A percentile compares a stretch with the other conserved stretches of the same genome.
Evolutionary conservation across 1,140 invertebrate species (phyloP).

Genomic region (Rhagoletis pomonella): DNA sequence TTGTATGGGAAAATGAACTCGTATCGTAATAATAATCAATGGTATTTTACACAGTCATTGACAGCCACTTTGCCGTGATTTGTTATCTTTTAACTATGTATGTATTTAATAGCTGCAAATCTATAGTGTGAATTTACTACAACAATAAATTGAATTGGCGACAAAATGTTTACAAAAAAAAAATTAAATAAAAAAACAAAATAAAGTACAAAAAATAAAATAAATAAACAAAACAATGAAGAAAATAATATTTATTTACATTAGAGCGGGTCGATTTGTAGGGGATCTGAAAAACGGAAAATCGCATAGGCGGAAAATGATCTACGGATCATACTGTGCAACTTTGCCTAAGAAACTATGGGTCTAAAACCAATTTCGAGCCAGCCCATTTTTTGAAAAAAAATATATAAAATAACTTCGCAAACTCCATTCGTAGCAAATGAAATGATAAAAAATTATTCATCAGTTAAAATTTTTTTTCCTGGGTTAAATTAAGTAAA

Average conservation of each 20-base stretch:
- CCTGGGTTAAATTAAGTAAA: too few relatives aligned
- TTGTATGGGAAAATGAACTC: neutral
- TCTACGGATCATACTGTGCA: too few relatives aligned
- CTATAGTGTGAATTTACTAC: neutral
- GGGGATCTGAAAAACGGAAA: too few relatives aligned
- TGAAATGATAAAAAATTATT: too few relatives aligned
- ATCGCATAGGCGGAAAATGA: too few relatives aligned
- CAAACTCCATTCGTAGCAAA: too few relatives aligned
- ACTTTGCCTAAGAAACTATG: too few relatives aligned
- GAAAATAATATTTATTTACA: neutral
- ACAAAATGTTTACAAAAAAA: neutral
- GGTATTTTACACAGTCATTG: neutral
- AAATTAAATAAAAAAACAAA: neutral
- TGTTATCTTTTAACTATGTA: neutral
- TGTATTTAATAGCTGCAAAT: neutral
- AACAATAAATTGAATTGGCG: neutral
- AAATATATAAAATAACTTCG: too few relatives aligned
- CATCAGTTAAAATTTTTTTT: too few relatives aligned
- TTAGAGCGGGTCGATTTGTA: too few relatives aligned
- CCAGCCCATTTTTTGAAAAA: too few relatives aligned
- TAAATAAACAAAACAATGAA: neutral
- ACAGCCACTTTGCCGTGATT: neutral
- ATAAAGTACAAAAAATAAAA: neutral
- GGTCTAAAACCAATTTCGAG: too few relatives aligned
- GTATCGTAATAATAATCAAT: slow-evolving; percentile 12